phyloP scores from a whole-genome alignment of 2,113 vertebrate genomes.

The Pedionomus torquatus region DNA sequence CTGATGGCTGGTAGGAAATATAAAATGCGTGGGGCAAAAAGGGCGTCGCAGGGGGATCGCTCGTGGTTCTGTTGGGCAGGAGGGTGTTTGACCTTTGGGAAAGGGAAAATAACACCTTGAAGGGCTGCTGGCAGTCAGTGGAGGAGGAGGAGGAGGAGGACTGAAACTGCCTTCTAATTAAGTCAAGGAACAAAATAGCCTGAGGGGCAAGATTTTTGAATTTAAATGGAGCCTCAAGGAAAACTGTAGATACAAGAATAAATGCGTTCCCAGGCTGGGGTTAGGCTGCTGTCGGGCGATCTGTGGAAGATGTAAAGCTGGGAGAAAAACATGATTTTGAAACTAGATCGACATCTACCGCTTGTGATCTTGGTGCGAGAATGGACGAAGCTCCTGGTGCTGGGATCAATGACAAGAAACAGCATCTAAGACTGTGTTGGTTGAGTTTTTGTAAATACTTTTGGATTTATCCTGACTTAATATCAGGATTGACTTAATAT shows the following conservation, averaged over 20 bases:
- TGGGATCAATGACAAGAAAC: background rate
- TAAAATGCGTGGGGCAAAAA: fast-evolving
- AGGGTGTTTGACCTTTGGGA: background rate
- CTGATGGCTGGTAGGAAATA: background rate
- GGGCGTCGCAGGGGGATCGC: fast-evolving
- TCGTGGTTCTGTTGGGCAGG: background rate
- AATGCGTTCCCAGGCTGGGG: background rate
- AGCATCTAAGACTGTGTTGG: background rate
- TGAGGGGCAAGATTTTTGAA: background rate
- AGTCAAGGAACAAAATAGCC: background rate
- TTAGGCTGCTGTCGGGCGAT: background rate
- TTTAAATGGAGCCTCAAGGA: background rate
- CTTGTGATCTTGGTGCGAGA: background rate
- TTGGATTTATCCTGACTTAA: background rate
- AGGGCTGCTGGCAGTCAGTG: too few relatives aligned
- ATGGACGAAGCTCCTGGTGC: background rate
- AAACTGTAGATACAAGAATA: background rate
- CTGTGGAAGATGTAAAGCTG: background rate
- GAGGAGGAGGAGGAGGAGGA: background rate
- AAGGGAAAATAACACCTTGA: background rate
- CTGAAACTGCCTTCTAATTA: background rate
- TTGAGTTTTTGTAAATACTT: background rate
- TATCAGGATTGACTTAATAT: too few relatives aligned
- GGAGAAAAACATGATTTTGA: background rate
- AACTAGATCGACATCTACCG: background rate